Conservation (phyloP, 2,888 invertebrate genomes). For the Eudiplozoon nipponicum region DNA sequence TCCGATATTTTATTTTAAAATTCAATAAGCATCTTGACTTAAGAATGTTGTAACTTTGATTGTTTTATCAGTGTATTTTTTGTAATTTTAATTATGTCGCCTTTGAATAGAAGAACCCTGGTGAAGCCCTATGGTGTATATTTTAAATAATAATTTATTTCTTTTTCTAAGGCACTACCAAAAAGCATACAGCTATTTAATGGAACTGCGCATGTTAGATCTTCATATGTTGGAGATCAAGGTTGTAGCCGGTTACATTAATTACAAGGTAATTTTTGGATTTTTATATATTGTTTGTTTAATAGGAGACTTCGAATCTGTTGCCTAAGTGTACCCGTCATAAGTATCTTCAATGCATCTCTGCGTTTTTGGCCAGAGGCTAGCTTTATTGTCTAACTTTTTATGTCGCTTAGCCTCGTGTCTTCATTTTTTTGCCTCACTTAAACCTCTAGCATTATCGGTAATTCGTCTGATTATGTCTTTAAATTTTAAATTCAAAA, state of each 20-base stretch:
- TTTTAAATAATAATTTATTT: not conserved
- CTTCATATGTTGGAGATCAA: constrained; percentile 66
- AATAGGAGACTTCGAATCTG: too few species aligned
- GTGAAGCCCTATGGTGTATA: too few species aligned
- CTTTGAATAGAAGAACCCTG: not conserved
- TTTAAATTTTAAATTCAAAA: too few species aligned
- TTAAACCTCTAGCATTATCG: too few species aligned
- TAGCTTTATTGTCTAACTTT: too few species aligned
- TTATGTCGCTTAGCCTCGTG: too few species aligned
- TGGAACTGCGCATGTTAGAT: constrained; percentile 56
- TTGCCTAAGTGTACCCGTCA: too few species aligned
- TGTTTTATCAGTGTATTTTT: not conserved
- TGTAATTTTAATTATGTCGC: too few species aligned
- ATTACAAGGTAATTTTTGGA: constrained; percentile 39
- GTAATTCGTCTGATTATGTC: too few species aligned
- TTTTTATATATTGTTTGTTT: not conserved
- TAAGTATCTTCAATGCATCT: too few species aligned
- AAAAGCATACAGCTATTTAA: constrained; percentile 56
- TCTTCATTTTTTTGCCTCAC: too few species aligned
- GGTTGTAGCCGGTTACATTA: constrained; percentile 66
- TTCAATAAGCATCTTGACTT: not conserved
- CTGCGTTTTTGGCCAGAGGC: too few species aligned
- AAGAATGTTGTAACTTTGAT: not conserved
- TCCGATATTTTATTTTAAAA: not conserved
- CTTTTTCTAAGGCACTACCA: constrained; percentile 30